phyloP scores from a whole-genome alignment of 2,888 invertebrate genomes.

The Chouioia cunea region DNA sequence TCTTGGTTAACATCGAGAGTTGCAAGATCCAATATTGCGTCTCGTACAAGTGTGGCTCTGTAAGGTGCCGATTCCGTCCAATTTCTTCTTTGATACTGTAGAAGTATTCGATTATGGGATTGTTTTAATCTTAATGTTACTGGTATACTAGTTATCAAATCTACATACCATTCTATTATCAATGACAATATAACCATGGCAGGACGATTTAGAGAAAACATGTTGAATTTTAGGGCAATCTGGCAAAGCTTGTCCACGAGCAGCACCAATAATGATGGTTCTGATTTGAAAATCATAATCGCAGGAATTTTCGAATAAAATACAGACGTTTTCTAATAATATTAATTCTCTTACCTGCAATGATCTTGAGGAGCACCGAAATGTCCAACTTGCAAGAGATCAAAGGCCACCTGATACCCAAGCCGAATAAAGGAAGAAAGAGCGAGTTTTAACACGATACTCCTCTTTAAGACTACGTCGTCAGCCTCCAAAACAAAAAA shows the following conservation, averaged over 20 bases:
- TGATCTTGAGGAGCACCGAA: conserved; percentile 88
- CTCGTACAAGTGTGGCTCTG: conserved; percentile 82
- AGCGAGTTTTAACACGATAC: conserved; percentile 84
- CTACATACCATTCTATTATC: conserved; percentile 71
- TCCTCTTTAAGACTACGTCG: conserved; percentile 84
- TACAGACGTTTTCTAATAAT: not conserved
- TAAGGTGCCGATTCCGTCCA: conserved; percentile 81
- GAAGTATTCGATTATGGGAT: not conserved
- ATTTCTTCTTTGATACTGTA: conserved; percentile 56
- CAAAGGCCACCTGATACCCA: conserved; percentile 90
- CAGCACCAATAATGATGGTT: conserved; percentile 84
- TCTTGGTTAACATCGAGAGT: conserved; percentile 79
- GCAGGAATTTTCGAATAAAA: not conserved
- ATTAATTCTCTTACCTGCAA: conserved; percentile 69
- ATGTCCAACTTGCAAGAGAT: conserved; percentile 85
- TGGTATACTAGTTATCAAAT: conserved; percentile 1
- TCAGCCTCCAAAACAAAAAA: conserved; percentile 89
- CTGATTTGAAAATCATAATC: conserved; percentile 58
- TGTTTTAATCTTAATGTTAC: not conserved
- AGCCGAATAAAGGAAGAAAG: conserved; percentile 81
- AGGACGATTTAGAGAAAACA: conserved; percentile 79
- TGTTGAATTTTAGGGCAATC: conserved; percentile 83
- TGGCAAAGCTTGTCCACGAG: conserved; percentile 82
- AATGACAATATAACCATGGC: conserved; percentile 74
- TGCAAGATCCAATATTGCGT: conserved; percentile 86